These are phyloP conservation scores for Spilarctia lutea DNA, from an alignment of 2,888 invertebrate genomes.

Conservation along the genomic window DNA sequence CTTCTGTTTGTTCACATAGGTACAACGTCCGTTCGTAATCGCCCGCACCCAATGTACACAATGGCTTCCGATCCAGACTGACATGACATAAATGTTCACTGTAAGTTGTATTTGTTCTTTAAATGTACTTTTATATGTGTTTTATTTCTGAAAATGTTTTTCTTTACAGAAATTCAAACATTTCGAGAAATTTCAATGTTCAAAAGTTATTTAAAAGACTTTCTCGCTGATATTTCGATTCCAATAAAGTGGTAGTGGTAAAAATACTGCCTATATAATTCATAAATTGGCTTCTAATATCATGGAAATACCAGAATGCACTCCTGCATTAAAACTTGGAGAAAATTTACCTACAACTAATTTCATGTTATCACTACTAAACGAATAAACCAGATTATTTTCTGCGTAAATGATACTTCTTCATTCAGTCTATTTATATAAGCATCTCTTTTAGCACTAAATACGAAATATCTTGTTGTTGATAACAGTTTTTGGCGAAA, in stretches of 20 bases:
- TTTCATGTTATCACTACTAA: background rate
- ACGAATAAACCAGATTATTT: no score
- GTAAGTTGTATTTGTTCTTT: slow-evolving; percentile 32
- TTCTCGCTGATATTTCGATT: no score
- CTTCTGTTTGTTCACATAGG: slow-evolving; percentile 35
- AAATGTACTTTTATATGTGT: slow-evolving; percentile 20
- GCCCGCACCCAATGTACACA: slow-evolving; percentile 37
- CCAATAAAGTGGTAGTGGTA: background rate
- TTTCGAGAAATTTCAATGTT: background rate
- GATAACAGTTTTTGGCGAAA: slow-evolving; percentile 2
- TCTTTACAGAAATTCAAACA: slow-evolving; percentile 6
- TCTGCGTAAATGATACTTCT: no score
- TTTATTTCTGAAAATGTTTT: background rate
- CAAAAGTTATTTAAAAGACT: no score
- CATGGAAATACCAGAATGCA: background rate
- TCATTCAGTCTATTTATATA: no score
- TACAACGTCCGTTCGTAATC: slow-evolving; percentile 39
- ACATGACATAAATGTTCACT: slow-evolving; percentile 39
- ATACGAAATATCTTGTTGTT: no score
- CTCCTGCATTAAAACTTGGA: no score
- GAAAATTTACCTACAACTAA: no score
- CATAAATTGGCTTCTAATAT: background rate
- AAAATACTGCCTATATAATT: no score
- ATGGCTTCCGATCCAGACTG: slow-evolving; percentile 28
- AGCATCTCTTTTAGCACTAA: no score